Base-by-base conservation (phyloP, 2,113 vertebrate species). In the Corythornis madagascariensis region DNA sequence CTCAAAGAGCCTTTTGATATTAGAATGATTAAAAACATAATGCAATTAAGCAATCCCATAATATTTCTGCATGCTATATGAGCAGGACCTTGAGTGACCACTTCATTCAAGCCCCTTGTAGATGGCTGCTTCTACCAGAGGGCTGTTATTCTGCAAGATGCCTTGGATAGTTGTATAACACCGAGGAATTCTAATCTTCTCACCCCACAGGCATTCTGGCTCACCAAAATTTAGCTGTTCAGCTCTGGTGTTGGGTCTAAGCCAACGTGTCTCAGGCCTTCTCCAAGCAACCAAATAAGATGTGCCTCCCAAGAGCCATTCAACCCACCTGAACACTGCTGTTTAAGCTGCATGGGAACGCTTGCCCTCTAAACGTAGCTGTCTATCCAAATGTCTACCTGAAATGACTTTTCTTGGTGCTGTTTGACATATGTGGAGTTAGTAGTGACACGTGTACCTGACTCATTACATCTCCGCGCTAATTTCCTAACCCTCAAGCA, bases 1-100 rank as follows among this genome's bases (percentile, higher is more conserved):
- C 72, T 93, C 60, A 77, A 85, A 84, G 48, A 92, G 81, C 42
- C 87, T 91, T 94, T 94, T 95, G 92, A 96, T 87, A 96, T 77
- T 95, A 91, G 66, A 63, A n/a, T 86, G 76, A 94, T 94, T 90
- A 84, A 87, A 95, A 96, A 52, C 94, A 92, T 74, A 76, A 83
- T 13, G 69, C 33, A 90, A 84, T 94, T 94, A 92, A 70, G 83
- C 85, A 92, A 92, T 61, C 78, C 92, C 65, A 48, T 83, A 82
- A 82, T 67, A 86, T 79, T 92, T 92, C 92, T 95, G 69, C 89
- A 88, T 19, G 18, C 77, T 95, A 48, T n/a, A 69, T 6, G 72
- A 86, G 71, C 6, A 0, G 47, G 75, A 92, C 75, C 82, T 83
- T 57, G 28, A 94, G 42, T 83, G 92, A 93, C 90, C 92, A 61